Percentiles rank a stretch among this genome's conserved stretches.
Evolutionary conservation across 1,140 invertebrate genomes (phyloP).

Genomic region (Ctenoplectra terminalis): DNA sequence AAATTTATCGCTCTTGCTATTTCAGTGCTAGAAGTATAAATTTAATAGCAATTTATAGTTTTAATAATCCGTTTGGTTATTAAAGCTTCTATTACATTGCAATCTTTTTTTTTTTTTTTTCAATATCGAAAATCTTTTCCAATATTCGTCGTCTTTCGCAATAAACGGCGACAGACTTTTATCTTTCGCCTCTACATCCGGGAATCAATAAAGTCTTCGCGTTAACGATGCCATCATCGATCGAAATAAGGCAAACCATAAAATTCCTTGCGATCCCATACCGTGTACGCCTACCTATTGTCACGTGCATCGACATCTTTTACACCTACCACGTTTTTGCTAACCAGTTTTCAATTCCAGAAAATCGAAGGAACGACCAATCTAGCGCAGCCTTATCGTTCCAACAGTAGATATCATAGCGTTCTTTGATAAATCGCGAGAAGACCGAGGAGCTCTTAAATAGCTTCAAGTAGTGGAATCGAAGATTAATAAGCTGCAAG

Average conservation of each 20-base stretch:
- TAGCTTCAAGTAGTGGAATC: neutral
- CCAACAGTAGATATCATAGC: neutral
- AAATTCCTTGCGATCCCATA: neutral
- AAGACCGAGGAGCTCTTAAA: neutral
- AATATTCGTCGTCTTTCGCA: too few relatives aligned
- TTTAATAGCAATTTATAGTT: too few relatives aligned
- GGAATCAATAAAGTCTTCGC: neutral
- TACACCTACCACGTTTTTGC: neutral
- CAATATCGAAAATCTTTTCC: too few relatives aligned
- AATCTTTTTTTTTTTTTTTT: too few relatives aligned
- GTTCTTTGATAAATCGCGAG: neutral
- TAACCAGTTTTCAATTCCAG: neutral
- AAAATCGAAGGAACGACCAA: neutral
- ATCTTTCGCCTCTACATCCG: neutral
- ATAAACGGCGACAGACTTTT: neutral
- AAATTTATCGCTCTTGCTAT: too few relatives aligned
- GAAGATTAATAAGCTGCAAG: neutral
- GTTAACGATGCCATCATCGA: neutral
- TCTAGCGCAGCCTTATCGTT: neutral
- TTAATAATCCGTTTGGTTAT: too few relatives aligned
- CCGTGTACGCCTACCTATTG: slow-evolving; percentile 8
- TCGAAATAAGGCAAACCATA: neutral
- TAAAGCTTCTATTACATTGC: too few relatives aligned
- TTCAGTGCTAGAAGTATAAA: too few relatives aligned
- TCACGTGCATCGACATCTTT: slow-evolving; percentile 11